A percentile compares a stretch with the other conserved stretches of the same genome.
Evolutionary conservation across 2,888 invertebrate species (phyloP).

Genomic region (Acrobasis consociella): DNA sequence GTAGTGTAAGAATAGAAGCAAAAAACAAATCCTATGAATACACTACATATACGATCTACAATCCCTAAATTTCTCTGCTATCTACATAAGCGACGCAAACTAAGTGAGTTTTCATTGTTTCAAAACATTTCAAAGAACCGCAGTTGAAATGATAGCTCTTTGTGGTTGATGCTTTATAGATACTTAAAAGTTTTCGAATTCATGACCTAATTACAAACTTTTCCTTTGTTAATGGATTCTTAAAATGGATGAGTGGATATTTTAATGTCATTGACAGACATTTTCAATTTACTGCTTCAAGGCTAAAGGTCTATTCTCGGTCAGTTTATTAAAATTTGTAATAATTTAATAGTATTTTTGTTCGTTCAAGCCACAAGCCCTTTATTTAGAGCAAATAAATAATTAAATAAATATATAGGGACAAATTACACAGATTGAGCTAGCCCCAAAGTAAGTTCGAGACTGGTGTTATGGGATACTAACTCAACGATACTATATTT

Average conservation of each 20-base stretch:
- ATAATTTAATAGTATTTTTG: too few relatives aligned
- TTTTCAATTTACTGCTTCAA: slow-evolving; percentile 12
- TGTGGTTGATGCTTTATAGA: slow-evolving; percentile 19
- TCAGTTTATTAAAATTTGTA: not conserved
- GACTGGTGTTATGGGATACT: too few relatives aligned
- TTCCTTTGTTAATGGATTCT: slow-evolving; percentile 16
- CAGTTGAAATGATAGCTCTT: slow-evolving; percentile 12
- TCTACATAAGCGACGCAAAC: not conserved
- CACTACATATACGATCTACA: not conserved
- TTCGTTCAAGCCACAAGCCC: too few relatives aligned
- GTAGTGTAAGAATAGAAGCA: not conserved
- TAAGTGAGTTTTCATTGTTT: slow-evolving; percentile 5
- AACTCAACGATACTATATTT: too few relatives aligned
- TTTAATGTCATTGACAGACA: slow-evolving; percentile 13
- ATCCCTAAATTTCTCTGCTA: not conserved
- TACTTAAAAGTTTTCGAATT: slow-evolving; percentile 22
- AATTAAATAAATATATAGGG: too few relatives aligned
- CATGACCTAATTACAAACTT: slow-evolving; percentile 18
- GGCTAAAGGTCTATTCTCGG: not conserved
- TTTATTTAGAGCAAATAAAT: too few relatives aligned
- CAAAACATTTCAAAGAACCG: slow-evolving; percentile 3
- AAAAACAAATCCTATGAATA: not conserved
- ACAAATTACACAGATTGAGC: too few relatives aligned
- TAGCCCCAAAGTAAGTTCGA: too few relatives aligned
- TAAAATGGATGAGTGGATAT: slow-evolving; percentile 10